phyloP scores from a whole-genome alignment of 2,888 invertebrate species.

The Drosophila neutralis region DNA sequence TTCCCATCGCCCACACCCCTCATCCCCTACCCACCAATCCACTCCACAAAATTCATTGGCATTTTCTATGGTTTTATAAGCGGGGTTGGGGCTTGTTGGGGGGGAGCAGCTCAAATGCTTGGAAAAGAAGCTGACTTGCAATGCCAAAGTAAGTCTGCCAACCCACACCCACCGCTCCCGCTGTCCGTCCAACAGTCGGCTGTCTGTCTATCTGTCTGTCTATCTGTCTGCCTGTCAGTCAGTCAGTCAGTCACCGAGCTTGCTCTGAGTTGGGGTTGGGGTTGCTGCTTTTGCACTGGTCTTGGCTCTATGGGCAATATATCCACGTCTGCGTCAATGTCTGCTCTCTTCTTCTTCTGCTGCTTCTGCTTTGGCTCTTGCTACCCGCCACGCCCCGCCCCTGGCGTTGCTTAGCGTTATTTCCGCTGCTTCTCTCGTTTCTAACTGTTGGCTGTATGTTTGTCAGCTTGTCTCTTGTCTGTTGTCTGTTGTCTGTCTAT shows the following conservation, averaged over 20 bases:
- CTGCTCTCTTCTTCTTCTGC: slow-evolving; percentile 53
- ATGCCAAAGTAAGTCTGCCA: slow-evolving; percentile 14
- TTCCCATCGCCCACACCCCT: slow-evolving; percentile 1
- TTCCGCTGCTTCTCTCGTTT: slow-evolving; percentile 24
- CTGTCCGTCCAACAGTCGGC: slow-evolving; percentile 34
- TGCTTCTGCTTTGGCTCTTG: background rate
- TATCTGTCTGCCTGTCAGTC: slow-evolving; percentile 40
- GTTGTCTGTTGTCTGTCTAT: slow-evolving; percentile 52
- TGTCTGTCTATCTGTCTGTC: slow-evolving; percentile 19
- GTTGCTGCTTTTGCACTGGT: slow-evolving; percentile 4
- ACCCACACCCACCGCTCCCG: background rate
- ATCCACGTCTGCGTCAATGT: slow-evolving; percentile 77
- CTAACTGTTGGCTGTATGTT: slow-evolving; percentile 57
- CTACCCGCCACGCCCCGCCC: background rate
- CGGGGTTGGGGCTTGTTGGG: background rate
- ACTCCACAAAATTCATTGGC: slow-evolving; percentile 44
- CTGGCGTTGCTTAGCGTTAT: background rate
- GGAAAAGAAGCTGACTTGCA: slow-evolving; percentile 56
- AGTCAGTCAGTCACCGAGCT: slow-evolving; percentile 19
- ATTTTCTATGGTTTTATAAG: slow-evolving; percentile 63
- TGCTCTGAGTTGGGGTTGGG: slow-evolving; percentile 8
- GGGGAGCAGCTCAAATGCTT: slow-evolving; percentile 40
- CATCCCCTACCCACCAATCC: background rate
- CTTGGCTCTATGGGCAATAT: slow-evolving; percentile 57
- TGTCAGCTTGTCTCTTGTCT: slow-evolving; percentile 31